Evolutionary conservation across 2,113 vertebrate species (phyloP).

Genomic region (Bos indicus): DNA sequence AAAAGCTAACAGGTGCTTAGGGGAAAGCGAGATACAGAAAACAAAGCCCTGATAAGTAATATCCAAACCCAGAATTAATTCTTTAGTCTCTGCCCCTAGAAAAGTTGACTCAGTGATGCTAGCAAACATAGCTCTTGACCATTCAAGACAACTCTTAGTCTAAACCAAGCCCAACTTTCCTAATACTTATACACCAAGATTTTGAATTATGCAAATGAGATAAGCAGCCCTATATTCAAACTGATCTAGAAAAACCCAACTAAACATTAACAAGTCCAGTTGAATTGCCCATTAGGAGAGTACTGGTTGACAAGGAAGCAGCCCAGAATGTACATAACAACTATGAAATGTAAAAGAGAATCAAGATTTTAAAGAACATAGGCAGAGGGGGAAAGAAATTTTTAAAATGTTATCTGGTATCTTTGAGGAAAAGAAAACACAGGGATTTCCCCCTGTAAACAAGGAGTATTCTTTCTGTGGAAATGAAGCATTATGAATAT

Average conservation of each 20-base stretch:
- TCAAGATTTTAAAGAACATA: neutral
- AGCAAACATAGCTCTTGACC: neutral
- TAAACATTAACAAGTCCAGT: neutral
- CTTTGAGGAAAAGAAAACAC: neutral
- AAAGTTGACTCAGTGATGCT: neutral
- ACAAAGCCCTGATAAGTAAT: neutral
- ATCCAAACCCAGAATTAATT: neutral
- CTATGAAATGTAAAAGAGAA: neutral
- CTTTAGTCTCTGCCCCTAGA: neutral
- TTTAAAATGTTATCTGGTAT: neutral
- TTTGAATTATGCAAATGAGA: neutral
- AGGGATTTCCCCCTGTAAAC: neutral
- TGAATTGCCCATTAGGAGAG: neutral
- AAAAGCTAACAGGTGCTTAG: neutral
- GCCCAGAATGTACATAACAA: neutral
- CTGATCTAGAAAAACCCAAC: neutral
- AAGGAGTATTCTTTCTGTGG: neutral
- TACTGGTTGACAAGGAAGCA: neutral
- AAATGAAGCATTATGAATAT: neutral
- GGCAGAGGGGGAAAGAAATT: neutral
- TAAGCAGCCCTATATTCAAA: neutral
- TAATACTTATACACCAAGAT: neutral
- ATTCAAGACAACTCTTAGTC: constrained; percentile 17
- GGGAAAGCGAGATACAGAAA: neutral
- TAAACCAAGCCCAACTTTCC: neutral